Evolutionary conservation across 2,888 invertebrate genomes (phyloP), one percentile per base, ranked within the genome.

Genomic region (Tridacna gigas): DNA sequence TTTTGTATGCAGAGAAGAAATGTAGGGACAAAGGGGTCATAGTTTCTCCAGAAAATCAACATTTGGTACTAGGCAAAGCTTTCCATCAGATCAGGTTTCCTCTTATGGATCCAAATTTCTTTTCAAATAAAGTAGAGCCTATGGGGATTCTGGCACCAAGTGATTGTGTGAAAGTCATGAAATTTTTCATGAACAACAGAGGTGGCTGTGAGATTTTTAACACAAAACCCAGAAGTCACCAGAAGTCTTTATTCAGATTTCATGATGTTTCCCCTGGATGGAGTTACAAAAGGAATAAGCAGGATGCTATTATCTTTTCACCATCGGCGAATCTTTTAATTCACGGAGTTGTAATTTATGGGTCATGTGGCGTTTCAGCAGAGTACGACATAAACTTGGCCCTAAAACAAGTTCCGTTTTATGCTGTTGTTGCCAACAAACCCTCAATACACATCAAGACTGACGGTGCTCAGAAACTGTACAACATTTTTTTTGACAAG

Each of bases 101-200:
- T 2, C n/a, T 88, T 7, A 86, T 89, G 84, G 71, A 80, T n/a
- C 67, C 76, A 25, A 67, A 74, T 3, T 88, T 83, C 77, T 83
- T 89, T 26, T 65, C 74, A 37, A 86, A 88, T 67, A 73, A 56
- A 5, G 89, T 90, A 22, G 74, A 84, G 22, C 80, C 85, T 47
- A 76, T 77, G 20, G 84, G 83, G 13, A 74, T 90, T 13, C 74
- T 90, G 0, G 82, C 79, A 25, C 37, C 65, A 0, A 73, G 78
- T 0, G 88, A 90, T 61, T 71, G 74, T 28, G 67, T 82, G 97
- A 80, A 74, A 51, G 37, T 90, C 28, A 28, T 73, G 71, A 80
- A 83, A 74, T 84, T 83, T 77, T 84, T 75, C 74, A 15, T 79
- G 71, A 77, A 81, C n/a, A 61, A 75, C 1, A 22, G 81, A 51